phyloP scores from a whole-genome alignment of 2,113 vertebrate species.

The Coturnix japonica region DNA sequence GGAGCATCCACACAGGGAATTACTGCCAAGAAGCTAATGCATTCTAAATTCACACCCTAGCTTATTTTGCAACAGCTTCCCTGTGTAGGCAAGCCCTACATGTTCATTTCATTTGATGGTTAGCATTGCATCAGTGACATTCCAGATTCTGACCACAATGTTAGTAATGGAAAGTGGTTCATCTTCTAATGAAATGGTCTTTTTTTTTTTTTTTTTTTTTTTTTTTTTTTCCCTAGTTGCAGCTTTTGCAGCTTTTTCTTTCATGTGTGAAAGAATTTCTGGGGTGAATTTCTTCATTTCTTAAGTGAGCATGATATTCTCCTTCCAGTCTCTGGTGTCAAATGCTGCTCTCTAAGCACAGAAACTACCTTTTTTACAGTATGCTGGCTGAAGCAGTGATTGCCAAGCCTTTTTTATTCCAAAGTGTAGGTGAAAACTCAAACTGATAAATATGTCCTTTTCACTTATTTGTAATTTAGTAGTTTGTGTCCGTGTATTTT shows the following conservation, averaged over 20 bases:
- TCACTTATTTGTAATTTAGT: conserved; percentile 1
- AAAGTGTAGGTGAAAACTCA: background rate
- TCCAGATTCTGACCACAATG: conserved; percentile 69
- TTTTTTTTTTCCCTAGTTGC: background rate
- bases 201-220: conserved; percentile 17
- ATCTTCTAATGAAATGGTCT: conserved; percentile 56
- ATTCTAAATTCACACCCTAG: conserved; percentile 58
- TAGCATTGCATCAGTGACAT: conserved; percentile 71
- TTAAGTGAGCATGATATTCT: conserved; percentile 10
- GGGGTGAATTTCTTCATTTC: conserved; percentile 28
- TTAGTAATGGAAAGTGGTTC: conserved; percentile 75
- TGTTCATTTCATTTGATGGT: conserved; percentile 71
- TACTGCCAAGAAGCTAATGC: conserved; percentile 45
- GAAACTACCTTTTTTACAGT: background rate
- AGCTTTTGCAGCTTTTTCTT: conserved; percentile 66
- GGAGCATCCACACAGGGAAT: conserved; percentile 9
- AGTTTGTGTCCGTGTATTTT: background rate
- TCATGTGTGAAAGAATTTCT: conserved; percentile 44
- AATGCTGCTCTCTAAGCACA: background rate
- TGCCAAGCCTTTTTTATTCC: background rate
- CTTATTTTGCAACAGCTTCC: conserved; percentile 70
- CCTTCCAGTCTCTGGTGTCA: conserved; percentile 1
- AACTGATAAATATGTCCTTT: background rate
- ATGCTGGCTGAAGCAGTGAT: background rate
- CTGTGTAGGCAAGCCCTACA: conserved; percentile 67